Percentiles rank a stretch among this genome's conserved stretches.
These are phyloP conservation scores for Oscheius sp. DNA, from an alignment of 2,888 invertebrate genomes.

Conservation along the genomic window DNA sequence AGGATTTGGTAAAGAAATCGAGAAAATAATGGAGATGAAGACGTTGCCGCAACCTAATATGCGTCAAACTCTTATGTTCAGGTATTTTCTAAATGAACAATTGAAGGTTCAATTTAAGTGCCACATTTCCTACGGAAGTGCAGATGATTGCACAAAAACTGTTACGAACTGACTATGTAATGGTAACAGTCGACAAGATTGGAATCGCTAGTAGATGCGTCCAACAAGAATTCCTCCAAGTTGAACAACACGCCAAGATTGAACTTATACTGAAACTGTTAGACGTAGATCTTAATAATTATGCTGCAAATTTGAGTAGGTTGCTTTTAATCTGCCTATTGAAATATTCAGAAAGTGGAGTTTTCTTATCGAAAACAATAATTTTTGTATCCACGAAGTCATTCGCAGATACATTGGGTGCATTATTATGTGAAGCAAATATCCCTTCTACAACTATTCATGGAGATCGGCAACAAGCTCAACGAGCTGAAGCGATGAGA, in stretches of 20 bases:
- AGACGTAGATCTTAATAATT: conserved; percentile 65
- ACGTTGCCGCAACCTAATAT: conserved; percentile 36
- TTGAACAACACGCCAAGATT: neutral
- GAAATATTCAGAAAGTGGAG: conserved; percentile 80
- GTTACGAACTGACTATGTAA: conserved; percentile 82
- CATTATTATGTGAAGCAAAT: conserved; percentile 83
- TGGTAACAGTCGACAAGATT: conserved; percentile 88
- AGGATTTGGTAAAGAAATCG: conserved; percentile 84
- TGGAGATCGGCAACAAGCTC: conserved; percentile 78
- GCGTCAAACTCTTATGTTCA: conserved; percentile 56
- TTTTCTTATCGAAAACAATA: conserved; percentile 75
- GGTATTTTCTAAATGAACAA: neutral
- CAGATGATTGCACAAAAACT: conserved; percentile 86
- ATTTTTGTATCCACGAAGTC: conserved; percentile 93
- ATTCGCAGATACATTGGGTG: conserved; percentile 89
- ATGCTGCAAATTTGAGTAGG: conserved; percentile 21
- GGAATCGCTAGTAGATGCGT: conserved; percentile 94
- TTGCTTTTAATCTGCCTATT: conserved; percentile 76
- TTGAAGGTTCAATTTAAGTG: conserved; percentile 7
- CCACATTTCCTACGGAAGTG: conserved; percentile 33
- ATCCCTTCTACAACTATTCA: conserved; percentile 79
- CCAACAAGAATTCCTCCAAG: too few species aligned
- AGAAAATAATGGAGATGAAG: conserved; percentile 81
- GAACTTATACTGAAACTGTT: conserved; percentile 80
- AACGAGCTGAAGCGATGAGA: conserved; percentile 83